A percentile compares a stretch with the other conserved stretches of the same genome.
Conservation (phyloP, 1,140 invertebrate species). For the Drosophila biarmipes region DNA sequence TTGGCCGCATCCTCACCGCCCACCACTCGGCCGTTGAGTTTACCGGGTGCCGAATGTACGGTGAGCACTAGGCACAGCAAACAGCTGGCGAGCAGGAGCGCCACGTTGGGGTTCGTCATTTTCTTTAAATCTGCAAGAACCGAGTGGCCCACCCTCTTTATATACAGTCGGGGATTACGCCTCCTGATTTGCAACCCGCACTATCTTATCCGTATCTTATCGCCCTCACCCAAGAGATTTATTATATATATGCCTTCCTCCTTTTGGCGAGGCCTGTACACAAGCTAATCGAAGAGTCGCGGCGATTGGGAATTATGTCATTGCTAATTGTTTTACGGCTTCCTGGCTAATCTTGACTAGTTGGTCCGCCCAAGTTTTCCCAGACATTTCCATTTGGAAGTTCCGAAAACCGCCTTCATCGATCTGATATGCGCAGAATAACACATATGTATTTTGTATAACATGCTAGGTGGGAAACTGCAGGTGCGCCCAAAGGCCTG, state of each 20-base stretch:
- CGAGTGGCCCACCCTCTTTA: not conserved
- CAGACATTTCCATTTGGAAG: not conserved
- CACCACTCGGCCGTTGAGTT: constrained; percentile 77
- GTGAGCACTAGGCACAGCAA: constrained; percentile 7
- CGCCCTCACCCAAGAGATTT: constrained; percentile 2
- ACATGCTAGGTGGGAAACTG: too few species aligned
- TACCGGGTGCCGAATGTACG: constrained; percentile 38
- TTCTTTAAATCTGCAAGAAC: constrained; percentile 2
- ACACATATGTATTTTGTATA: too few species aligned
- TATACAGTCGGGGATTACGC: not conserved
- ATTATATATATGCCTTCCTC: constrained; percentile 4
- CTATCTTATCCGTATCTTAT: constrained; percentile 29
- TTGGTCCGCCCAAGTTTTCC: not conserved
- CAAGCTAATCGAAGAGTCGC: constrained; percentile 14
- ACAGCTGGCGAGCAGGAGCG: not conserved
- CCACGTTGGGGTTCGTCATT: not conserved
- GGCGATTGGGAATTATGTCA: constrained; percentile 21
- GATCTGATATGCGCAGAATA: not conserved
- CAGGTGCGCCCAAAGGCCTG: not conserved
- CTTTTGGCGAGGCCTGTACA: not conserved
- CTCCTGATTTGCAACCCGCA: constrained; percentile 15
- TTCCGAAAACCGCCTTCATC: not conserved
- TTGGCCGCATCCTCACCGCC: constrained; percentile 84
- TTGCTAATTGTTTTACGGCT: constrained; percentile 30
- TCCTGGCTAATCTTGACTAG: constrained; percentile 3